Conservation (phyloP, 1,140 invertebrate genomes). For the Lordiphosa collinella region DNA sequence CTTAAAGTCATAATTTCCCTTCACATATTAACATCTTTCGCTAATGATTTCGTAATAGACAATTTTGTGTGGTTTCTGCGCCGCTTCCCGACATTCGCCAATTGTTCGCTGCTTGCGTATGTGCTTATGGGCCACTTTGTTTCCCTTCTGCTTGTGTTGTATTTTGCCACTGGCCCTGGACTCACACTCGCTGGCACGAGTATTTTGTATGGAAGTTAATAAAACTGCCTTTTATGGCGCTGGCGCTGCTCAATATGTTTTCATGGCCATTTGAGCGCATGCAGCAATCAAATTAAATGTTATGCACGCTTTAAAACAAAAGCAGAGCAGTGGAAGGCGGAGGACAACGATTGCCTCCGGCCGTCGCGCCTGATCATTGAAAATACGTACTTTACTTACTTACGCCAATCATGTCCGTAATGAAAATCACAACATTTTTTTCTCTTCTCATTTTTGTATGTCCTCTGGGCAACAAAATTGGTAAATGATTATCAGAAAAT, state of each 20-base stretch:
- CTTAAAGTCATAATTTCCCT: too few species aligned
- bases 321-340: too few species aligned
- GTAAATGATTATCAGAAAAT: constrained; percentile 49
- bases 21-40: too few species aligned
- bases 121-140: constrained; percentile 65
- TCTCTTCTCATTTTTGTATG: constrained; percentile 6
- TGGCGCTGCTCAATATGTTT: constrained; percentile 67
- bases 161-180: constrained; percentile 26
- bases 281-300: constrained; percentile 75
- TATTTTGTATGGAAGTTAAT: constrained; percentile 70
- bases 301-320: constrained; percentile 66
- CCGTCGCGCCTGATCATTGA: constrained; percentile 25
- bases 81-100: constrained; percentile 11
- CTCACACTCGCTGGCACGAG: neutral
- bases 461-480: constrained; percentile 25
- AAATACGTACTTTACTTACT: constrained; percentile 23
- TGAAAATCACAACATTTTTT: constrained; percentile 34
- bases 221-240: constrained; percentile 68
- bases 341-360: neutral
- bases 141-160: constrained; percentile 35
- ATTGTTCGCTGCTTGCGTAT: constrained; percentile 51
- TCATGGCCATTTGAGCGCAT: constrained; percentile 70
- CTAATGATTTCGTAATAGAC: constrained; percentile 2
- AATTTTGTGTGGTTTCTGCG: constrained; percentile 12
- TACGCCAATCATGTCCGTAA: constrained; percentile 46